Percentiles rank a stretch among this genome's conserved stretches.
Conservation (phyloP, 2,888 invertebrate species). For the Priocnemis perturbator region DNA sequence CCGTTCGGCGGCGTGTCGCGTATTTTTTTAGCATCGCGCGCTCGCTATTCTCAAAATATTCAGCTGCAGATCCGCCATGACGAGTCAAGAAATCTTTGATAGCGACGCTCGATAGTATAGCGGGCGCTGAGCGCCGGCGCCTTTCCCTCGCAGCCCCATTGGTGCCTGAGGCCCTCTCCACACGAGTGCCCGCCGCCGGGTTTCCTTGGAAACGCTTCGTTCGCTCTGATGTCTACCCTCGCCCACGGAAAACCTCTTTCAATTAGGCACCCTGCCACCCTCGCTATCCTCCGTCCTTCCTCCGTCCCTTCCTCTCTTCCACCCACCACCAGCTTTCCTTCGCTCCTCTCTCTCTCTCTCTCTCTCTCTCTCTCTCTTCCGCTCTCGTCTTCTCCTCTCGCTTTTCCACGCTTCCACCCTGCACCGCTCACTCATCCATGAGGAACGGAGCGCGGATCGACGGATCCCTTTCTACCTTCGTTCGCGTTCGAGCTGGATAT, state of each 20-base stretch:
- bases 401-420: conserved; percentile 18
- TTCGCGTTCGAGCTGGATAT: too few species aligned
- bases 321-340: neutral
- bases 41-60: conserved; percentile 40
- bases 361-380: conserved; percentile 2
- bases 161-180: conserved; percentile 67
- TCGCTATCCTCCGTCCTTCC: conserved; percentile 34
- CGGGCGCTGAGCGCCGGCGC: conserved; percentile 68
- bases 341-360: conserved; percentile 10
- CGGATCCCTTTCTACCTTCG: neutral
- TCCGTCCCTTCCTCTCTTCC: neutral
- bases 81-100: conserved; percentile 69
- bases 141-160: conserved; percentile 65
- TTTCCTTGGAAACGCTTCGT: conserved; percentile 73
- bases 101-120: conserved; percentile 69
- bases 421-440: neutral
- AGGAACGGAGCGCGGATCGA: neutral
- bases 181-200: conserved; percentile 64
- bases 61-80: conserved; percentile 60
- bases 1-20: too few species aligned
- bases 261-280: conserved; percentile 68
- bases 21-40: neutral
- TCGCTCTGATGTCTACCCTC: conserved; percentile 65
- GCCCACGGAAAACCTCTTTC: conserved; percentile 69
- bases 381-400: conserved; percentile 17